Percentiles rank a stretch among this genome's conserved stretches.
Conservation (phyloP, 2,113 vertebrate genomes). For the Dicerorhinus sumatrensis region DNA sequence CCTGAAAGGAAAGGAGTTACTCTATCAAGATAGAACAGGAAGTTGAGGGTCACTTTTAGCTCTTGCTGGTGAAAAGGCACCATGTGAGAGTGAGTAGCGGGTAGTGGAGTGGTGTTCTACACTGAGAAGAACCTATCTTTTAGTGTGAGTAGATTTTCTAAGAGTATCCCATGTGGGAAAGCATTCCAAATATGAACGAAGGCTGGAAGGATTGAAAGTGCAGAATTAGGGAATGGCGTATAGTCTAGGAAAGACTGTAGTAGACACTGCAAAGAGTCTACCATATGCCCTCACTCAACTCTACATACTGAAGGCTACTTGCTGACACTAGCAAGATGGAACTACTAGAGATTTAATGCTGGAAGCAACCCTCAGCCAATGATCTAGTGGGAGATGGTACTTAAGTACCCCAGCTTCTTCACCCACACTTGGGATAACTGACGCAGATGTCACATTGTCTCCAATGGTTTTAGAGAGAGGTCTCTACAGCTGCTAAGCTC, state of each 20-base stretch:
- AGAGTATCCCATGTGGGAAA: not conserved
- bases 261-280: not conserved
- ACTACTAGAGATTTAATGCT: not conserved
- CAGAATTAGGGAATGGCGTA: not conserved
- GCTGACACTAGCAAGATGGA: not conserved
- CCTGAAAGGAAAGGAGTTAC: not conserved
- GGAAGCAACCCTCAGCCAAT: not conserved
- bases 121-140: not conserved
- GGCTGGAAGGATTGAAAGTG: not conserved
- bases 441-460: not conserved
- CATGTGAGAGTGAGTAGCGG: rapidly evolving
- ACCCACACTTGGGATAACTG: not conserved
- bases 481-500: not conserved
- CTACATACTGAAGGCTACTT: not conserved
- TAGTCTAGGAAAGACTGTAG: not conserved
- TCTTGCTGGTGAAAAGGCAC: not conserved
- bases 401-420: not conserved
- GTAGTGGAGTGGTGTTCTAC: rapidly evolving
- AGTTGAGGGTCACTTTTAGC: not conserved
- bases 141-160: not conserved
- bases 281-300: rapidly evolving
- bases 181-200: not conserved
- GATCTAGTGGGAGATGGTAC: not conserved
- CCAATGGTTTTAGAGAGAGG: not conserved
- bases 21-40: not conserved